Percentiles rank a stretch among this genome's conserved stretches.
These are phyloP conservation scores for Hemiscyllium ocellatum DNA, from an alignment of 2,113 vertebrate species.

Conservation along the genomic window DNA sequence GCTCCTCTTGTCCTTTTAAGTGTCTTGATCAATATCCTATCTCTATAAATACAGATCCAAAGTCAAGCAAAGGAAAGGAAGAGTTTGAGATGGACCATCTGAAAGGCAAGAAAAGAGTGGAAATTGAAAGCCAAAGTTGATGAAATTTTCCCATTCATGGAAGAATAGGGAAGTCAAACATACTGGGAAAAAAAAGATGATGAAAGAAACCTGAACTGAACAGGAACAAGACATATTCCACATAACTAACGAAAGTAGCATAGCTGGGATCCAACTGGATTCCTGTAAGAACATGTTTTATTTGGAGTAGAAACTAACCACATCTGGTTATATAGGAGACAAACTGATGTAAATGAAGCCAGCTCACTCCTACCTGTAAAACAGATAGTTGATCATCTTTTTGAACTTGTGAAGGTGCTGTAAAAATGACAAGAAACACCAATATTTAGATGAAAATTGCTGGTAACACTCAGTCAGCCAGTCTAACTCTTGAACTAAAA, in stretches of 20 bases:
- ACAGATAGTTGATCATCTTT: background rate
- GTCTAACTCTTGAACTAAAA: too few relatives aligned
- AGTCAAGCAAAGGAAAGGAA: background rate
- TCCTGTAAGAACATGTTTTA: background rate
- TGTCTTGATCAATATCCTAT: background rate
- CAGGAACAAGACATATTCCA: too few relatives aligned
- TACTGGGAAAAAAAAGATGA: too few relatives aligned
- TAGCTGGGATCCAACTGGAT: background rate
- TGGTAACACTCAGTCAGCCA: too few relatives aligned
- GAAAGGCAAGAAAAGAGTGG: background rate
- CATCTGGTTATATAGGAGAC: background rate
- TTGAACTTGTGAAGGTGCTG: background rate
- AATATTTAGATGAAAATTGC: background rate
- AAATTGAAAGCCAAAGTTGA: background rate
- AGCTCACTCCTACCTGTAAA: background rate
- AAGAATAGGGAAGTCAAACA: background rate
- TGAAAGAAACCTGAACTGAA: too few relatives aligned
- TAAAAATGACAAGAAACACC: background rate
- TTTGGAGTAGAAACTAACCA: background rate
- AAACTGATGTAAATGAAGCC: background rate
- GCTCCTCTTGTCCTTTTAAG: background rate
- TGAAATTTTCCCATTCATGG: background rate
- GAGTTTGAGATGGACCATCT: background rate
- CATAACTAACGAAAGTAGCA: too few relatives aligned
- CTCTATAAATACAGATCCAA: background rate